Evolutionary conservation across 2,888 invertebrate genomes (phyloP).

Genomic region (Pollenia angustigena): DNA sequence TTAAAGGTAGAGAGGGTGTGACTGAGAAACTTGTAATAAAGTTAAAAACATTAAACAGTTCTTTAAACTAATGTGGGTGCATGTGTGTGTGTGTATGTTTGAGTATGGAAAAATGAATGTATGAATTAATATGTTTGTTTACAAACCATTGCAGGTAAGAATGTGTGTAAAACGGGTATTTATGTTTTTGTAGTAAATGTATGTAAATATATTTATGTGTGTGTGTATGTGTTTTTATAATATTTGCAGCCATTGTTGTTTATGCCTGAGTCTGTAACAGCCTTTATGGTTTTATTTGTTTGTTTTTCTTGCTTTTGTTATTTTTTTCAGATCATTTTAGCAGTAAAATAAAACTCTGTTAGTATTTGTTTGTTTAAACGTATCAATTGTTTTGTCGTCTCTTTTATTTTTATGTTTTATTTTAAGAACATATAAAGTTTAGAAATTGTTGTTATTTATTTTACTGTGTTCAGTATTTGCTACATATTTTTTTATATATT

Average conservation of each 20-base stretch:
- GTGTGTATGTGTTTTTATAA: constrained; percentile 11
- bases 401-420: constrained; percentile 4
- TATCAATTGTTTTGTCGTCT: constrained; percentile 29
- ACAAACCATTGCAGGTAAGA: not conserved
- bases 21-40: constrained; percentile 37
- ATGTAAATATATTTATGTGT: constrained; percentile 12
- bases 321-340: not conserved
- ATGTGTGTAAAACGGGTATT: not conserved
- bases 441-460: constrained; percentile 58
- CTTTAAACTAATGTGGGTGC: constrained; percentile 31
- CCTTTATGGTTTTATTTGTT: constrained; percentile 54
- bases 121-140: constrained; percentile 1
- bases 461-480: constrained; percentile 17
- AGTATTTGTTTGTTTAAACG: constrained; percentile 4
- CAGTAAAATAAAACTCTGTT: not conserved
- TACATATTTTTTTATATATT: not conserved
- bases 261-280: constrained; percentile 58
- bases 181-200: not conserved
- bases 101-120: not conserved
- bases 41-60: constrained; percentile 61
- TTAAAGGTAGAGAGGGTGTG: not conserved
- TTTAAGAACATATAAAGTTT: constrained; percentile 51
- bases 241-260: constrained; percentile 43
- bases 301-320: constrained; percentile 23
- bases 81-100: not conserved